These are phyloP conservation scores for Passer domesticus DNA, from an alignment of 2,113 vertebrate species.

Conservation along the genomic window DNA sequence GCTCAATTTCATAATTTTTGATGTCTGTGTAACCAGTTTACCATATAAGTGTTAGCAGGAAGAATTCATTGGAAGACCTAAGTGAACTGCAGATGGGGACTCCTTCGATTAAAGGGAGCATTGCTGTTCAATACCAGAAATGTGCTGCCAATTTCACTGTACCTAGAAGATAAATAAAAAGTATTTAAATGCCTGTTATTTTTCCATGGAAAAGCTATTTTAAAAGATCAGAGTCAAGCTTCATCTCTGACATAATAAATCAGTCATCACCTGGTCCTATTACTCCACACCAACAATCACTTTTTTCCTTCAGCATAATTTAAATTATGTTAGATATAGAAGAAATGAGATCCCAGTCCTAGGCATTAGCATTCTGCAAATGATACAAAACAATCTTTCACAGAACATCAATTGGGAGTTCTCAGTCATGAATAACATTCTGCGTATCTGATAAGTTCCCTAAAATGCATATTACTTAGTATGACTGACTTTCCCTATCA, in stretches of 20 bases:
- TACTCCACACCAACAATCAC: not conserved
- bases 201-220: not conserved
- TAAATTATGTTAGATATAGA: not conserved
- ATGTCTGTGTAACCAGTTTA: not conserved
- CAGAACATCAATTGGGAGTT: not conserved
- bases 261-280: not conserved
- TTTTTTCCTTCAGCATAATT: not conserved
- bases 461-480: not conserved
- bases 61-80: not conserved
- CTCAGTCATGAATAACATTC: not conserved
- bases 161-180: not conserved
- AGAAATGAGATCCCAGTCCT: not conserved
- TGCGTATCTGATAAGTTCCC: not conserved
- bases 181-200: not conserved
- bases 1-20: not conserved
- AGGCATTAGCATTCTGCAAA: not conserved
- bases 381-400: not conserved
- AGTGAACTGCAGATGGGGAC: not conserved
- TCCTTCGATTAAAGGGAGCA: fast-evolving
- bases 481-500: not conserved
- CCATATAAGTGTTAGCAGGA: not conserved
- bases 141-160: not conserved
- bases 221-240: not conserved
- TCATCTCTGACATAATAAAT: not conserved
- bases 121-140: not conserved